Base-by-base conservation (phyloP, 2,797 vertebrate genomes). In the Paguma larvata region DNA sequence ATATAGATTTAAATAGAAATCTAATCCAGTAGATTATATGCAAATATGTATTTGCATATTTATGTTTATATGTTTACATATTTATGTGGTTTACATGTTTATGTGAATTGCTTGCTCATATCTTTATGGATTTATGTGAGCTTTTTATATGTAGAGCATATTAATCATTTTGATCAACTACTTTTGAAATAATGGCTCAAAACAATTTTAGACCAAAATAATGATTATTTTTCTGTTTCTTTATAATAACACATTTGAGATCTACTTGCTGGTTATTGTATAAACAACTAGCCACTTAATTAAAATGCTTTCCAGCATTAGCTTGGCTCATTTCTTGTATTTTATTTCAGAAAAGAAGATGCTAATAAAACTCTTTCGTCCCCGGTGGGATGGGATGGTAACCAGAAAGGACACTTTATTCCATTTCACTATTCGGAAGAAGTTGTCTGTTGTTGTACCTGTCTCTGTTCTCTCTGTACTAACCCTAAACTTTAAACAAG, bases 341-440 rank as follows among this genome's bases (percentile, higher is more conserved):
- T 91, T 89, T 85, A 95, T 85, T 83, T 94, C 21, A 70, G 62
- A 44, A 92, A 21, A 80, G 41, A 80, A 38, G 38, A 78, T 41
- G 12, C 53, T 89, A 18, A 23, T 46, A 13, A 34, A 46, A 53
- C 12, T 83, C 34, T 73, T 85, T 85, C 51, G 70, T 53, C 73
- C 16, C 44, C 92, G n/a, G 3, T 46, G 73, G 11, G 5, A 18
- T 53, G 21, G 13, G 13, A 8, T 34, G 51, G 19, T 53, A 62
- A 62, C 51, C 38, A 53, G 46, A 68, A 48, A 67, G n/a, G 41
- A n/a, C 9, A 68, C 34, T 18, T 27, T 85, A 51, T 53, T 73
- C 63, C 34, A 44, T 62, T 72, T 80, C 56, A n/a, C 4, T 48
- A 4, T 30, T 82, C 80, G 89, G 59, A 86, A 51, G 90, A 85